Conservation (phyloP, 2,797 vertebrate genomes). For the Squalus acanthias region DNA sequence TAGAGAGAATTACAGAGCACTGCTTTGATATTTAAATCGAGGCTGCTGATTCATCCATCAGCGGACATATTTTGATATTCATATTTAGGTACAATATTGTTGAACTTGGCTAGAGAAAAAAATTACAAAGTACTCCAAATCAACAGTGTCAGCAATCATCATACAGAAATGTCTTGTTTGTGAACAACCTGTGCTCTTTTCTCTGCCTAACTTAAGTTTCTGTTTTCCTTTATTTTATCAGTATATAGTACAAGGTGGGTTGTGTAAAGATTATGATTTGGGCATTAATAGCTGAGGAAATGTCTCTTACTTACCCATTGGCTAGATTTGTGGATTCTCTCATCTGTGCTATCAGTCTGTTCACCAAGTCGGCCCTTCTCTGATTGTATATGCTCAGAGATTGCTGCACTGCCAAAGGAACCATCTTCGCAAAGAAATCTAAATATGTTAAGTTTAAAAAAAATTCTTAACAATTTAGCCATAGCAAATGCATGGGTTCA, state of each 20-base stretch:
- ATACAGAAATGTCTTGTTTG: background rate
- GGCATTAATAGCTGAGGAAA: background rate
- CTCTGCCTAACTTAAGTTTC: background rate
- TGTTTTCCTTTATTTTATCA: background rate
- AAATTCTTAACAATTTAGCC: background rate
- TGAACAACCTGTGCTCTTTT: background rate
- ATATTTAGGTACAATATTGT: background rate
- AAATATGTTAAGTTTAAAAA: conserved; percentile 39
- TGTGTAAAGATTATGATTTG: background rate
- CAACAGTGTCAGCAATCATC: background rate
- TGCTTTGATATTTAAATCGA: background rate
- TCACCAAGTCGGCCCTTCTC: conserved; percentile 84
- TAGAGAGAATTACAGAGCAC: background rate
- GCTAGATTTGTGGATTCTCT: conserved; percentile 91
- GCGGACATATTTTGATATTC: background rate
- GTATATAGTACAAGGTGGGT: no score
- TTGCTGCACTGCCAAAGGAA: conserved; percentile 88
- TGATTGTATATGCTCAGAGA: conserved; percentile 78
- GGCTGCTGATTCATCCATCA: background rate
- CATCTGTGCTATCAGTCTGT: conserved; percentile 85
- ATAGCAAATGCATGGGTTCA: background rate
- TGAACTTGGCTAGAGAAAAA: background rate
- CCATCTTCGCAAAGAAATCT: conserved; percentile 99
- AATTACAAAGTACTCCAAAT: background rate
- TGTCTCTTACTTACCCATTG: conserved; percentile 72